Evolutionary conservation across 2,888 invertebrate genomes (phyloP), one percentile per base, ranked within the genome.

Genomic region (Gisinianus flammeolus): DNA sequence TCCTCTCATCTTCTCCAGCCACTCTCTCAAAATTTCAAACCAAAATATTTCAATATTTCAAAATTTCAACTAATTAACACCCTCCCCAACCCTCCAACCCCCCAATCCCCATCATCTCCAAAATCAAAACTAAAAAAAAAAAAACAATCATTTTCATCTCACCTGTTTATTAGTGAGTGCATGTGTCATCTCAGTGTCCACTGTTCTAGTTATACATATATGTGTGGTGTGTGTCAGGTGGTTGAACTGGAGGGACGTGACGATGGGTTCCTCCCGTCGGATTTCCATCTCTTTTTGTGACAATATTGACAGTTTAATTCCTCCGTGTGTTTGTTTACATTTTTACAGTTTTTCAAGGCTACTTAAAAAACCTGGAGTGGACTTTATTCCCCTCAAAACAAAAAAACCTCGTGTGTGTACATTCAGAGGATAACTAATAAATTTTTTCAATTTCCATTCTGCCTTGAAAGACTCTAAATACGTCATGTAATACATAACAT

Each of bases 1-100:
- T 82, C 80, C 82, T 77, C 66, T 75, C 54, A 76, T 76, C 76
- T 71, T 76, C 77, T 71, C 70, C 77, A 69, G 74, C 64, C 35
- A 64, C 30, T 52, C 16, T 10, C 19, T 28, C 52, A 54, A 35
- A 71, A 58, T 58, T 28, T 77, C 58, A 58, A 35, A 56, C 54
- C 33, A 33, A 75, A 75, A 75, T 33, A 72, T 58, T 58, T 58
- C 16, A 73, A 74, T 62, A 26, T 62, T 26, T 16, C 28, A 26
- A 66, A 66, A 35, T 74, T 74, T 74, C 64, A 52, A 74, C 67
- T 74, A 74, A 74, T 74, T 74, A 74, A 74, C 74, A 74, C 74
- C 66, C 35, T 19, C 6, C 16, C 30, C 30, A 30, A 58, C 31
- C 62, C 5, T 70, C 70, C 22, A 54, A n/a, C n/a, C n/a, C n/a